phyloP scores from a whole-genome alignment of 2,888 invertebrate genomes.

The Apamea monoglypha region DNA sequence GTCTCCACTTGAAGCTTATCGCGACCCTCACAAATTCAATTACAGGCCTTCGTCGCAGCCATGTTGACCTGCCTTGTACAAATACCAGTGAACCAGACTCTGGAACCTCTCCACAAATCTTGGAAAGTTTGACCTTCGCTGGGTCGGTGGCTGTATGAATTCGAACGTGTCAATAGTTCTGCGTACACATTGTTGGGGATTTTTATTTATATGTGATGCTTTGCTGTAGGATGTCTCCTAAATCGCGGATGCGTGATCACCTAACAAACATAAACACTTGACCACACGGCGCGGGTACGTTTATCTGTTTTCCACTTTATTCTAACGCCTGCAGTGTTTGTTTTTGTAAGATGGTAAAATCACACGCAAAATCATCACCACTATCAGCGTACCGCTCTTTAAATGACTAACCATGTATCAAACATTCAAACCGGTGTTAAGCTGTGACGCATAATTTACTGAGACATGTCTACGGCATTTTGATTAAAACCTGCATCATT shows the following conservation, averaged over 20 bases:
- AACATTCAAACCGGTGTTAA: not conserved
- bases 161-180: not conserved
- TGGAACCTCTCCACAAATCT: slow-evolving; percentile 58
- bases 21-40: slow-evolving; percentile 82
- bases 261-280: not conserved
- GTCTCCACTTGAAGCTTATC: slow-evolving; percentile 79
- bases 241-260: not conserved
- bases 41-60: slow-evolving; percentile 76
- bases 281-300: not conserved
- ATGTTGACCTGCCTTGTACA: slow-evolving; percentile 67
- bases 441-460: not conserved
- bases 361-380: not conserved
- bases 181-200: not conserved
- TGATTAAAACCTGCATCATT: not conserved
- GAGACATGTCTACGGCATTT: not conserved
- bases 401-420: not conserved
- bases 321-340: not conserved
- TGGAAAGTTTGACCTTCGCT: slow-evolving; percentile 64
- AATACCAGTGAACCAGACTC: slow-evolving; percentile 64
- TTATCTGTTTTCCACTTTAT: not conserved
- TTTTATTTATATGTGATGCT: not conserved
- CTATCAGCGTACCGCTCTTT: not conserved
- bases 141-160: not conserved
- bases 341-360: not conserved
- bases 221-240: not conserved